Evolutionary conservation across 2,113 vertebrate species (phyloP).

Genomic region (Catharus minimus): DNA sequence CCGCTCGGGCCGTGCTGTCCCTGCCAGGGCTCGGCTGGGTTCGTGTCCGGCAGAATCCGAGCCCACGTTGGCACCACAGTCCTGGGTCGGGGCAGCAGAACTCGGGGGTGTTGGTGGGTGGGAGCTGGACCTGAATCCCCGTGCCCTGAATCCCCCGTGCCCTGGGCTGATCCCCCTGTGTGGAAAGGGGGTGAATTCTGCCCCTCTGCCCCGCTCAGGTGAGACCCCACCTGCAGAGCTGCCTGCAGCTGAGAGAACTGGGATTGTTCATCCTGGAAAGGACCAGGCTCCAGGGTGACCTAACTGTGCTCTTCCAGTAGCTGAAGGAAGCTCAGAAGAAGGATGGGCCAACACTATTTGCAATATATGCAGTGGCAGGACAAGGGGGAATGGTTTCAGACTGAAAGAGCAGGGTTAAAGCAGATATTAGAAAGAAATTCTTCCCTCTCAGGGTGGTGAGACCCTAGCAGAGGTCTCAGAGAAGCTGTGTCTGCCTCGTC

Average conservation of each 20-base stretch:
- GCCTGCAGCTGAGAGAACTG: neutral
- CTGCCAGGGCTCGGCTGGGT: accelerated
- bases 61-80: accelerated
- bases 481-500: neutral
- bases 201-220: neutral
- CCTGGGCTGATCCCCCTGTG: neutral
- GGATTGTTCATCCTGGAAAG: neutral
- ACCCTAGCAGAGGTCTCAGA: neutral
- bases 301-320: neutral
- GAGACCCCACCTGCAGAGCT: neutral
- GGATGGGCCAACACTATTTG: neutral
- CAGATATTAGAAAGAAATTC: neutral
- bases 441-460: neutral
- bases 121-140: neutral
- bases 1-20: accelerated
- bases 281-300: neutral
- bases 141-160: neutral
- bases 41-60: accelerated
- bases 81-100: neutral
- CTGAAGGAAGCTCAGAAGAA: too few relatives aligned
- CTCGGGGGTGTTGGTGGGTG: neutral
- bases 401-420: neutral
- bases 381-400: neutral
- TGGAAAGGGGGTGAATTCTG: neutral
- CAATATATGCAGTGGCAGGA: too few relatives aligned